Evolutionary conservation across 37 sponge, comb jelly and placozoan genomes (phyloP).

Genomic region (Cliona cf. orientalis): DNA sequence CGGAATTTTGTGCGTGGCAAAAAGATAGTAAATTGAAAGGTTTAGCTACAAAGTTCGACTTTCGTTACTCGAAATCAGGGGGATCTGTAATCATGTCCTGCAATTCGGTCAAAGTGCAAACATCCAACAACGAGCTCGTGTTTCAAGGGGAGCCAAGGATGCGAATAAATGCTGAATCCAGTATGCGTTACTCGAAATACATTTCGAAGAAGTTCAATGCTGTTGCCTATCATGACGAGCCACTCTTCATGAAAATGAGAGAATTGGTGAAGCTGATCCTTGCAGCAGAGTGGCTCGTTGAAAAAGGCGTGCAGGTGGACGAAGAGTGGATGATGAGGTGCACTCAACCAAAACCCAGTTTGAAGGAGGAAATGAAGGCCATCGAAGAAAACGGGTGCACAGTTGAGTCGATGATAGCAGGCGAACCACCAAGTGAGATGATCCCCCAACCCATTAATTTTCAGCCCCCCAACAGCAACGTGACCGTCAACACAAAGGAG

Average conservation of each 20-base stretch:
- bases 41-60: constrained; percentile 28
- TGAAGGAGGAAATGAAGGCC: not conserved
- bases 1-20: constrained; percentile 15
- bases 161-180: not conserved
- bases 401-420: not conserved
- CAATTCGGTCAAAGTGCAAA: constrained; percentile 12
- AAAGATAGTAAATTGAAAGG: constrained; percentile 38
- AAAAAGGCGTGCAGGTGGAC: constrained; percentile 7
- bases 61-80: not conserved
- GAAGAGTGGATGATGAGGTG: constrained; percentile 23
- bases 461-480: not conserved
- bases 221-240: constrained; percentile 56
- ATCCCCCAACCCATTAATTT: not conserved
- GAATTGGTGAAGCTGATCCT: constrained; percentile 44
- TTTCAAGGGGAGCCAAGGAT: constrained; percentile 54
- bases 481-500: not conserved
- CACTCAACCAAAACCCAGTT: not conserved
- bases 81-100: constrained; percentile 45
- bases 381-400: not conserved
- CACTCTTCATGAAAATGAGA: too few relatives aligned
- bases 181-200: constrained; percentile 28
- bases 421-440: not conserved
- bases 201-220: constrained; percentile 1
- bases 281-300: constrained; percentile 37
- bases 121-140: constrained; percentile 2